A percentile compares a stretch with the other conserved stretches of the same genome.
These are phyloP conservation scores for Hyphantria cunea DNA, from an alignment of 1,140 invertebrate species.

Conservation along the genomic window DNA sequence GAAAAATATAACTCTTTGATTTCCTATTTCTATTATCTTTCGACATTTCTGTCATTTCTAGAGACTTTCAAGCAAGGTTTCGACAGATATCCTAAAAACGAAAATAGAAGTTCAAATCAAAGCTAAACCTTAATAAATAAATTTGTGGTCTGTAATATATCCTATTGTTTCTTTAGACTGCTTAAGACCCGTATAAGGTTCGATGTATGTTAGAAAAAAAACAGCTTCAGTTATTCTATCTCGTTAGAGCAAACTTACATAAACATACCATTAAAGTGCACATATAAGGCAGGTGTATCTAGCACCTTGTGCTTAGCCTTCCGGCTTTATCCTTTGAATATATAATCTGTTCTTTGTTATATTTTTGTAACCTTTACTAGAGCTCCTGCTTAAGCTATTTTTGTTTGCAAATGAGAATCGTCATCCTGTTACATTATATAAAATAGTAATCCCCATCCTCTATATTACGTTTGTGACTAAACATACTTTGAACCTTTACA, in stretches of 20 bases:
- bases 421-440: background rate
- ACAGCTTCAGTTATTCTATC: constrained; percentile 15
- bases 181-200: background rate
- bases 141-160: too few relatives aligned
- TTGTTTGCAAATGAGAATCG: constrained; percentile 10
- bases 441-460: background rate
- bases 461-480: background rate
- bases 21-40: too few relatives aligned
- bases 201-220: constrained; percentile 16
- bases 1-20: too few relatives aligned
- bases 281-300: constrained; percentile 53
- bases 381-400: constrained; percentile 1
- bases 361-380: constrained; percentile 38
- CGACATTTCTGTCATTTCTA: too few relatives aligned
- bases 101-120: too few relatives aligned
- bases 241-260: constrained; percentile 22
- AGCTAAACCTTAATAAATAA: too few relatives aligned
- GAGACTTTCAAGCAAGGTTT: too few relatives aligned
- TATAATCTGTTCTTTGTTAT: constrained; percentile 61
- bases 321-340: constrained; percentile 59
- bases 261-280: constrained; percentile 21
- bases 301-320: constrained; percentile 68
- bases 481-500: too few relatives aligned
- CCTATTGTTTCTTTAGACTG: background rate
- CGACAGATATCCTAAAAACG: too few relatives aligned